Base-by-base conservation (phyloP, 2,113 vertebrate species). In the Recurvirostra avosetta region DNA sequence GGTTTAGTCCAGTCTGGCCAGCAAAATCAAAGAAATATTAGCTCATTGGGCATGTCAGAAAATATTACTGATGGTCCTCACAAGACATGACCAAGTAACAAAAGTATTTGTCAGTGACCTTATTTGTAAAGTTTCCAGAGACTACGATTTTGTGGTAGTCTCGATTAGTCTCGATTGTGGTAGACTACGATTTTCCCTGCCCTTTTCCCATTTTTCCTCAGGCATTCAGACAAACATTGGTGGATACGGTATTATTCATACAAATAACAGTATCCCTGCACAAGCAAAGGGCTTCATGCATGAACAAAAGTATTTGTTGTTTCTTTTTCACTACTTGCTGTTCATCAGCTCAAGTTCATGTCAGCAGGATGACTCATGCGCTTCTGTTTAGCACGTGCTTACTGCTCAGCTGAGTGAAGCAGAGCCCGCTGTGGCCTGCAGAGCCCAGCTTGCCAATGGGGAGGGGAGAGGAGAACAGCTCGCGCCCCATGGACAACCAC, bases 261-360 rank as follows among this genome's bases (percentile, higher is more conserved):
- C 25, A 87, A 59, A 79, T 41, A 95, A 78, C 84, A 81, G 73
- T 43, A 72, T 50, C 77, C 43, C 40, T 58, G 53, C 65, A 85
- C 62, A 74, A 79, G 71, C 68, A 17, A 77, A 70, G 59, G 36
- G 45, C 34, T 97, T 95, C 87, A 88, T 15, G 92, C 58, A 41
- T 82, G 94, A 96, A 91, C 45, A 84, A n/a, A 91, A 90, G 74
- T 72, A 87, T 80, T 95, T 92, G 67, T 75, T 95, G 70, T 82
- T 90, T 94, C 62, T 96, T 86, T 85, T 76, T 74, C 66, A 23
- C 81, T 53, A 16, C 53, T 72, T 23, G 45, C 72, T 62, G 52
- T 41, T 93, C 94, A 91, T 91, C 80, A 68, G 73, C 77, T 96
- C 84, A 40, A 96, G 77, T 53, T 91, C 90, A 62, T 68, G 61